Conservation (phyloP, 2,797 vertebrate species). For the Catharus ustulatus region DNA sequence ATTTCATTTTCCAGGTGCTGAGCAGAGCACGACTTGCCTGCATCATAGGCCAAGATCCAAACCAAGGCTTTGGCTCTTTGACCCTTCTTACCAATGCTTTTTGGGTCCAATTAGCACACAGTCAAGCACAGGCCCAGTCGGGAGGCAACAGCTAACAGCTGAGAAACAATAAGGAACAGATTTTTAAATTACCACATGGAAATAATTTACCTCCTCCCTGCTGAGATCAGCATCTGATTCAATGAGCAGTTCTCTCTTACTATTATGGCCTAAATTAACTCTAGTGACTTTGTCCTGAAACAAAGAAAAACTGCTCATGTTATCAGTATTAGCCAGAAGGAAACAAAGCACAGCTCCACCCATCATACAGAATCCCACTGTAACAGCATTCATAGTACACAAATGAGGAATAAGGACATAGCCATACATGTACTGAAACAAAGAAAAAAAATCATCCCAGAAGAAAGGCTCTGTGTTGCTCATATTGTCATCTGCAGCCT, state of each 20-base stretch:
- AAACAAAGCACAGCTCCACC: neutral
- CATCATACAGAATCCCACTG: neutral
- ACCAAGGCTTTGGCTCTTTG: neutral
- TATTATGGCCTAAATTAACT: constrained; percentile 2
- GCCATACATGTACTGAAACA: neutral
- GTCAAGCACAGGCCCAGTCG: neutral
- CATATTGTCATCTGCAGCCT: neutral
- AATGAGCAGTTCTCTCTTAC: neutral
- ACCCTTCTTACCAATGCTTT: neutral
- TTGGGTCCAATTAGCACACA: constrained; percentile 40
- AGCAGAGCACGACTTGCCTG: neutral
- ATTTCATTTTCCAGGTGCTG: constrained; percentile 33
- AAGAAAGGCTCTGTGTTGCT: neutral
- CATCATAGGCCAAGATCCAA: neutral
- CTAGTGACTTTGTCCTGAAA: neutral
- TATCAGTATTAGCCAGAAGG: neutral
- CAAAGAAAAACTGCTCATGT: neutral
- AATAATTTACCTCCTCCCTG: constrained; percentile 37
- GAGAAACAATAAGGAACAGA: constrained; percentile 55
- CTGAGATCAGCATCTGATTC: constrained; percentile 17
- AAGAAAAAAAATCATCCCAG: neutral
- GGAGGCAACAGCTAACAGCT: constrained; percentile 20
- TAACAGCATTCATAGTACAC: neutral
- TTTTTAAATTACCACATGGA: constrained; percentile 60
- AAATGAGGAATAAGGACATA: neutral